Evolutionary conservation across 2,888 invertebrate genomes (phyloP).

Genomic region (Lithophane ornitopus): DNA sequence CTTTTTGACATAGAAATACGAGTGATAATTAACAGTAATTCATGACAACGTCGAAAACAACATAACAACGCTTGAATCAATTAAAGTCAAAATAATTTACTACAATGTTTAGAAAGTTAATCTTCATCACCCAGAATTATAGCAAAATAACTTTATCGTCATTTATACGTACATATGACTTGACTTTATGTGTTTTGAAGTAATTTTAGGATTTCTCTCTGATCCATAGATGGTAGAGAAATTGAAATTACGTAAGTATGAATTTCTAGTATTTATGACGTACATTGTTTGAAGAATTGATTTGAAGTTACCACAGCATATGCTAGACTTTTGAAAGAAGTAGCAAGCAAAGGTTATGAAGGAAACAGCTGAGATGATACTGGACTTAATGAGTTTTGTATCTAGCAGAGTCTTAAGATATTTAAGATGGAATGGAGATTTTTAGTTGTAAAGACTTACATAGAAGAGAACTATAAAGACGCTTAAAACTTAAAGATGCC

Average conservation of each 20-base stretch:
- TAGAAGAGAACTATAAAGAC: background rate
- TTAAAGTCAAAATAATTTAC: slow-evolving; percentile 48
- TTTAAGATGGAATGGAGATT: background rate
- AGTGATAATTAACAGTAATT: slow-evolving; percentile 7
- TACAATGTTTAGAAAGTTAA: slow-evolving; percentile 57
- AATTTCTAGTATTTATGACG: background rate
- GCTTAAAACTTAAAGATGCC: background rate
- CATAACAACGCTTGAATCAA: slow-evolving; percentile 24
- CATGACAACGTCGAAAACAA: slow-evolving; percentile 4
- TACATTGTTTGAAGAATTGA: background rate
- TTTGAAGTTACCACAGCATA: background rate
- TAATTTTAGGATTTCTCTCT: slow-evolving; percentile 42
- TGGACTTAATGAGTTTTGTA: background rate
- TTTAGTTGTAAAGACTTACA: background rate
- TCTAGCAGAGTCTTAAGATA: background rate
- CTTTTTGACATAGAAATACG: slow-evolving; percentile 3
- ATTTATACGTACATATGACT: slow-evolving; percentile 28
- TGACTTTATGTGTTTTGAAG: slow-evolving; percentile 7
- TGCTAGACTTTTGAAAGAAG: background rate
- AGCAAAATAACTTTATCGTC: slow-evolving; percentile 34
- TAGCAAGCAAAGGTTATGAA: background rate
- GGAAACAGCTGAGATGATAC: background rate
- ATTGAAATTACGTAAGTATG: background rate
- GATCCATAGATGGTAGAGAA: slow-evolving; percentile 13
- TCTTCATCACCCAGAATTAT: slow-evolving; percentile 27